Evolutionary conservation across 2,113 vertebrate genomes (phyloP).

Genomic region (Heterocephalus glaber): DNA sequence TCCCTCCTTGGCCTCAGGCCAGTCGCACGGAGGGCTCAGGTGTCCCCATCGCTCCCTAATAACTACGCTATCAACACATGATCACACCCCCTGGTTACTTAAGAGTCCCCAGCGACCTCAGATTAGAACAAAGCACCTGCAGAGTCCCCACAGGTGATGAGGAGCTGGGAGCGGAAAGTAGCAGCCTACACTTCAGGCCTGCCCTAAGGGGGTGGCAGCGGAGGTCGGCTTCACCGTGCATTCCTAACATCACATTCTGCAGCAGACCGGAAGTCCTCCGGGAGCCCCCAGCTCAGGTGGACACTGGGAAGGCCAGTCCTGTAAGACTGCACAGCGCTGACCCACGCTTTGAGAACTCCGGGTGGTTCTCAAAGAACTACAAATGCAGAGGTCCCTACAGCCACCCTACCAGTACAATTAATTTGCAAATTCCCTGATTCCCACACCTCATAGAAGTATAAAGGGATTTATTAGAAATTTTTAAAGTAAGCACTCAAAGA

Average conservation of each 20-base stretch:
- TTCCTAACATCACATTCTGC: not conserved
- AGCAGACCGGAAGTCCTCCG: not conserved
- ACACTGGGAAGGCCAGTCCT: not conserved
- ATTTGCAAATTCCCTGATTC: not conserved
- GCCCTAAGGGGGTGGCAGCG: not conserved
- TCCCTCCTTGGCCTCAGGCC: not conserved
- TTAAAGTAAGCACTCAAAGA: not conserved
- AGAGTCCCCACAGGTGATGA: not conserved
- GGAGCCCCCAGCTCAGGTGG: not conserved
- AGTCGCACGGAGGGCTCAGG: not conserved
- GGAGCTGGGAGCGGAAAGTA: not conserved
- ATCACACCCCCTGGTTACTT: not conserved
- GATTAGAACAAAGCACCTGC: conserved; percentile 25
- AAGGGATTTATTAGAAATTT: not conserved
- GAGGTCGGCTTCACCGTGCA: not conserved
- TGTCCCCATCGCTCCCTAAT: not conserved
- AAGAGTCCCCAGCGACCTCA: not conserved
- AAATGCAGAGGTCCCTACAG: not conserved
- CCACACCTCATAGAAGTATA: not conserved
- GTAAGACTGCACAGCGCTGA: not conserved
- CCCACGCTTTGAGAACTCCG: not conserved
- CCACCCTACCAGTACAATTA: not conserved
- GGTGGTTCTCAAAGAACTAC: not conserved
- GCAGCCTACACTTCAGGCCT: not conserved
- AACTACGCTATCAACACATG: not conserved